phyloP scores from a whole-genome alignment of 2,797 vertebrate genomes.

The Sebastes hubbsi region DNA sequence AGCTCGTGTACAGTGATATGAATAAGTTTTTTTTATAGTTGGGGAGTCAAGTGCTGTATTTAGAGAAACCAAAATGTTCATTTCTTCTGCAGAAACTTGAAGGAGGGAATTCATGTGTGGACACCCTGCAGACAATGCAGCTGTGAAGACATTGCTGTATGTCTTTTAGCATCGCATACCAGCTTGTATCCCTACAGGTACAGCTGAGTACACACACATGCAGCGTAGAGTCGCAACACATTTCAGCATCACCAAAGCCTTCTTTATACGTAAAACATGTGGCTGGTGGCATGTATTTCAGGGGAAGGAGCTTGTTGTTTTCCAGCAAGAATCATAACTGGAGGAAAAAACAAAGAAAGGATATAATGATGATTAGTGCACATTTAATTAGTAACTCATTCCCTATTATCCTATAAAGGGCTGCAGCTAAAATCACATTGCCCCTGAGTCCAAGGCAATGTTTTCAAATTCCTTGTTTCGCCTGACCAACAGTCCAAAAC shows the following conservation, averaged over 20 bases:
- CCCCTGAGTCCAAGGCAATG: background rate
- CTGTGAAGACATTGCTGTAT: slow-evolving; percentile 43
- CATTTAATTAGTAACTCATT: slow-evolving; percentile 2
- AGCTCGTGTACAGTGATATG: background rate
- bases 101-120: background rate
- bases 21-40: background rate
- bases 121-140: slow-evolving; percentile 33
- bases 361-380: background rate
- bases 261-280: slow-evolving; percentile 2
- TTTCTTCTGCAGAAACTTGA: background rate
- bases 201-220: slow-evolving; percentile 45
- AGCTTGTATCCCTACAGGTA: slow-evolving; percentile 6
- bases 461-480: background rate
- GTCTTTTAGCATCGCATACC: slow-evolving; percentile 4
- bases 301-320: background rate
- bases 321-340: background rate
- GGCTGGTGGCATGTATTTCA: background rate
- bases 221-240: background rate
- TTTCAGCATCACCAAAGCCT: background rate
- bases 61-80: background rate
- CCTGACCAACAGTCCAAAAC: background rate
- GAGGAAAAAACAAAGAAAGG: background rate
- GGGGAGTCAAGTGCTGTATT: background rate
- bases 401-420: background rate
- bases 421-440: background rate